These are phyloP conservation scores for Numenius phaeopus DNA, from an alignment of 2,797 vertebrate genomes.

Conservation along the genomic window DNA sequence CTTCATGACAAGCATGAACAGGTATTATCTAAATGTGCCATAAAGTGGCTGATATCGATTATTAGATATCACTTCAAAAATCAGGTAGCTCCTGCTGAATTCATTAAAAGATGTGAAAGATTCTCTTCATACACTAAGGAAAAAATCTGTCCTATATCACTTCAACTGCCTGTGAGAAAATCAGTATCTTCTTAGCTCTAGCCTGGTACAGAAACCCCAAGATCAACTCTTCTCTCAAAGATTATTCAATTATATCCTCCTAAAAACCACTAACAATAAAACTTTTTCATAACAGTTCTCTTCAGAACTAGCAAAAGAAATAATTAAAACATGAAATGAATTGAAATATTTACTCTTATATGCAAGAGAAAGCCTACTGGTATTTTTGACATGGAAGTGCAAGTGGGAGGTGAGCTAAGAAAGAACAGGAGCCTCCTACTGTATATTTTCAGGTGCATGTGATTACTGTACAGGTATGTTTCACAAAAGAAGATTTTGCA, in stretches of 20 bases:
- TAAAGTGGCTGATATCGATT: neutral
- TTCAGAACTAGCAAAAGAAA: neutral
- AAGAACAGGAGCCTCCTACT: neutral
- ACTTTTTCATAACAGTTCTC: neutral
- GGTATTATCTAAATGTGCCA: neutral
- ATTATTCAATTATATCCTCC: neutral
- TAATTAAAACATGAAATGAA: neutral
- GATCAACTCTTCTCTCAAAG: neutral
- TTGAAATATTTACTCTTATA: neutral
- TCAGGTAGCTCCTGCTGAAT: neutral
- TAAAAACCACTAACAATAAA: neutral
- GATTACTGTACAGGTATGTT: neutral
- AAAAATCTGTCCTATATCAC: neutral
- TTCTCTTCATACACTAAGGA: neutral
- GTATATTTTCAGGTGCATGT: neutral
- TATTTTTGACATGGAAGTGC: neutral
- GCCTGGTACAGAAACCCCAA: neutral
- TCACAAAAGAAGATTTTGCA: neutral
- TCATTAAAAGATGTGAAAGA: neutral
- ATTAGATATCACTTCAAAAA: neutral
- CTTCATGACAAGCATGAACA: neutral
- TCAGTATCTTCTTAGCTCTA: neutral
- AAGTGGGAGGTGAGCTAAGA: neutral
- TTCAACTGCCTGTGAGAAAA: neutral
- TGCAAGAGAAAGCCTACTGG: neutral